Evolutionary conservation across 2,113 vertebrate species (phyloP).

Genomic region (Pseudopodoces humilis): DNA sequence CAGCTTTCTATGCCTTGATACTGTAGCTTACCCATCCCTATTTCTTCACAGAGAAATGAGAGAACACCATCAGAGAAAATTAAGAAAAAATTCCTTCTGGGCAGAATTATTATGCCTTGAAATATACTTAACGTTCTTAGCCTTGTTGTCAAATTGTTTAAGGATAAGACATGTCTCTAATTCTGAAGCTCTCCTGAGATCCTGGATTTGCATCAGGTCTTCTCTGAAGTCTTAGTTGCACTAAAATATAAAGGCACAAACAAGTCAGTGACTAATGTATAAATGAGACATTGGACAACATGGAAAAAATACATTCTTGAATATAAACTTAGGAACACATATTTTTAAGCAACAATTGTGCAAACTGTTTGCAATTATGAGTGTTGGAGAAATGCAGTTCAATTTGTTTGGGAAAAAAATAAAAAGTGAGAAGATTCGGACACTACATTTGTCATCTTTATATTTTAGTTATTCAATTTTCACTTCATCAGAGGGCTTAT

Average conservation of each 20-base stretch:
- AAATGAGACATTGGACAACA: background rate
- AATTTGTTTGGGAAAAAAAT: background rate
- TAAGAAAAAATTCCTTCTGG: background rate
- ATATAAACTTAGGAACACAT: background rate
- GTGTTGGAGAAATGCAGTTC: background rate
- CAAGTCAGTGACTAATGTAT: background rate
- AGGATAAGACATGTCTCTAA: background rate
- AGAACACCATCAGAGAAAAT: background rate
- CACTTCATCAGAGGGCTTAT: background rate
- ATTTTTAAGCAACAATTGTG: background rate
- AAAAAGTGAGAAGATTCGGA: background rate
- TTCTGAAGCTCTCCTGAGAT: conserved; percentile 15
- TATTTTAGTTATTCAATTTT: background rate
- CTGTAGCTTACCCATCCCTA: background rate
- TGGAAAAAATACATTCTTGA: background rate
- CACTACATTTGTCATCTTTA: background rate
- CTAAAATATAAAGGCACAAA: conserved; percentile 3
- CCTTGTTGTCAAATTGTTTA: background rate
- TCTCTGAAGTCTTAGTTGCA: background rate
- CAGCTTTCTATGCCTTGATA: background rate
- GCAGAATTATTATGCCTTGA: background rate
- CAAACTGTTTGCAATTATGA: background rate
- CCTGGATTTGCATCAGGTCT: background rate
- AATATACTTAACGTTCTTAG: background rate
- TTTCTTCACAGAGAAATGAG: background rate